phyloP scores from a whole-genome alignment of 2,113 vertebrate genomes.

The Nesoenas mayeri region DNA sequence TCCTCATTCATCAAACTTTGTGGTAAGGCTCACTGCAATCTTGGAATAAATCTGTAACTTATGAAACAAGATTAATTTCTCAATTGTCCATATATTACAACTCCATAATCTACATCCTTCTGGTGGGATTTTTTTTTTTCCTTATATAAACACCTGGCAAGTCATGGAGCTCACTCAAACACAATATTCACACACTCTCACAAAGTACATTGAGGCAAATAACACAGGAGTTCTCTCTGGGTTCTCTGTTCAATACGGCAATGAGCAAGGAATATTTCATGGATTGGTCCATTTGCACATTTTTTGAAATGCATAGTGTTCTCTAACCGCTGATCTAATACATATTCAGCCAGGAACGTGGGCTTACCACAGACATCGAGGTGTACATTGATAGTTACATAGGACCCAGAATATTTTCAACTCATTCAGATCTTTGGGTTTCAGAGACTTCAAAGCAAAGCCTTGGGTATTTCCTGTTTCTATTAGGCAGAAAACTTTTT shows the following conservation, averaged over 20 bases:
- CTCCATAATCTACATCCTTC: neutral
- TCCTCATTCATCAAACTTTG: neutral
- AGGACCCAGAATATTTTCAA: neutral
- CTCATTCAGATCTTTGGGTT: neutral
- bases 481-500: neutral
- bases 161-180: neutral
- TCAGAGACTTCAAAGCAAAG: slow-evolving; percentile 32
- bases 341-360: neutral
- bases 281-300: fast-evolving
- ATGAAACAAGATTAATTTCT: slow-evolving; percentile 38
- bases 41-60: neutral
- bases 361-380: neutral
- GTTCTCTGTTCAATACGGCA: neutral
- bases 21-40: neutral
- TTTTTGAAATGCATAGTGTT: neutral
- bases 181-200: neutral
- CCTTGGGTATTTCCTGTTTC: slow-evolving; percentile 5
- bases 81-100: neutral
- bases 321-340: neutral
- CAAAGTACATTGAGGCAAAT: neutral
- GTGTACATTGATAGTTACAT: neutral
- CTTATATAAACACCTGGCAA: neutral
- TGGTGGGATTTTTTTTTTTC: neutral
- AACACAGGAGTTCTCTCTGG: neutral
- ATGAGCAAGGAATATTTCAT: neutral